Evolutionary conservation across 2,888 invertebrate species (phyloP).

Genomic region (Hyposoter dolosus): DNA sequence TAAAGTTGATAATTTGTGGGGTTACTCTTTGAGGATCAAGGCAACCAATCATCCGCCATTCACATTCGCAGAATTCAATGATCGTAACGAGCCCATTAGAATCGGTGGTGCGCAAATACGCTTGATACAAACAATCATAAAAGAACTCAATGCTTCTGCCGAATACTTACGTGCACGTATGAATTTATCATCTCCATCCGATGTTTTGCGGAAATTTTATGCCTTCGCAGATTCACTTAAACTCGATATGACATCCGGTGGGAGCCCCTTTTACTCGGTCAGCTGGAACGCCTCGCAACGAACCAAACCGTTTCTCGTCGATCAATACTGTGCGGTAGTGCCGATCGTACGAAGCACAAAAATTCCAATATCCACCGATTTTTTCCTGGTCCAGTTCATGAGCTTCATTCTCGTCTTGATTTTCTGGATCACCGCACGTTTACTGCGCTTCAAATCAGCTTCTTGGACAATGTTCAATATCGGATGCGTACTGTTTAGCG

Average conservation of each 20-base stretch:
- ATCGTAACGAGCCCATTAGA: conserved; percentile 8
- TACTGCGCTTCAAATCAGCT: background rate
- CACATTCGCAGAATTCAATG: background rate
- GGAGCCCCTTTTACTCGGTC: background rate
- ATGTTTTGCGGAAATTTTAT: background rate
- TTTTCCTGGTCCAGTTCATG: conserved; percentile 17
- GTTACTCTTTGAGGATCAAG: conserved; percentile 64
- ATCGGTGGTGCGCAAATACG: conserved; percentile 25
- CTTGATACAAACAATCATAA: background rate
- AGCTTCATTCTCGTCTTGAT: conserved; percentile 28
- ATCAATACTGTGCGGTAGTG: conserved; percentile 64
- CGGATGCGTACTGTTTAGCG: background rate
- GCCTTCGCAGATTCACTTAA: conserved; percentile 45
- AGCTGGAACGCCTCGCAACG: conserved; percentile 21
- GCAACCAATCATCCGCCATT: background rate
- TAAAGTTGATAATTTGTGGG: conserved; percentile 69
- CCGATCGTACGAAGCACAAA: conserved; percentile 43
- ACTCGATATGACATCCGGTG: background rate
- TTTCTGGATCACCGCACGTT: background rate
- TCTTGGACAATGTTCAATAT: background rate
- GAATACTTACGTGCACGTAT: background rate
- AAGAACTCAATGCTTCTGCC: background rate
- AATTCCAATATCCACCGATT: background rate
- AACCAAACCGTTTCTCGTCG: conserved; percentile 22
- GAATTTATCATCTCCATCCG: too few species aligned